These are phyloP conservation scores for Pelodytes ibericus DNA, from an alignment of 2,797 vertebrate genomes.

Conservation along the genomic window DNA sequence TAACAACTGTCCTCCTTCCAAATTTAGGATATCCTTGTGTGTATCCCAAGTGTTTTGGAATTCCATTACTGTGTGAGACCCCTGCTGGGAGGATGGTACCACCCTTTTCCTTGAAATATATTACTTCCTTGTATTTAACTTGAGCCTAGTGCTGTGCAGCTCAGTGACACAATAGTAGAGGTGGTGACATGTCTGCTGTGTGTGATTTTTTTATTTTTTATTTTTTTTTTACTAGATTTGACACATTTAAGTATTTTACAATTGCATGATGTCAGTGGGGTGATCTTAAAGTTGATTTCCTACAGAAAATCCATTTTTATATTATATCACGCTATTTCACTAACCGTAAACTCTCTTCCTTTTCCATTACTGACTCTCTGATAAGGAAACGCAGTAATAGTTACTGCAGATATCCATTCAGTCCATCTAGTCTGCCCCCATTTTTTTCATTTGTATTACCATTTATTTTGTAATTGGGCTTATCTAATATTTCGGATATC, in stretches of 20 bases:
- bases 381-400: neutral
- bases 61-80: slow-evolving; percentile 4
- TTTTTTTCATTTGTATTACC: too few relatives aligned
- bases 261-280: neutral
- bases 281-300: neutral
- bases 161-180: neutral
- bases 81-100: neutral
- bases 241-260: slow-evolving; percentile 7
- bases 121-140: neutral
- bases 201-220: neutral
- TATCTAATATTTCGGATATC: too few relatives aligned
- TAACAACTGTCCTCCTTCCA: neutral
- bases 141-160: neutral
- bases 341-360: neutral
- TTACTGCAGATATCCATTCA: too few relatives aligned
- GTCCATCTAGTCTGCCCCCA: too few relatives aligned
- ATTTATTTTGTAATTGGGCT: too few relatives aligned
- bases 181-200: neutral
- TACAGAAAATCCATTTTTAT: neutral
- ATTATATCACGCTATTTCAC: neutral
- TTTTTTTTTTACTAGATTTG: slow-evolving; percentile 7
- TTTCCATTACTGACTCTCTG: neutral
- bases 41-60: neutral
- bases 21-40: neutral
- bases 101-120: slow-evolving; percentile 11